A percentile compares a stretch with the other conserved stretches of the same genome.
Conservation (phyloP, 2,888 invertebrate genomes). For the Anticlea derivata region DNA sequence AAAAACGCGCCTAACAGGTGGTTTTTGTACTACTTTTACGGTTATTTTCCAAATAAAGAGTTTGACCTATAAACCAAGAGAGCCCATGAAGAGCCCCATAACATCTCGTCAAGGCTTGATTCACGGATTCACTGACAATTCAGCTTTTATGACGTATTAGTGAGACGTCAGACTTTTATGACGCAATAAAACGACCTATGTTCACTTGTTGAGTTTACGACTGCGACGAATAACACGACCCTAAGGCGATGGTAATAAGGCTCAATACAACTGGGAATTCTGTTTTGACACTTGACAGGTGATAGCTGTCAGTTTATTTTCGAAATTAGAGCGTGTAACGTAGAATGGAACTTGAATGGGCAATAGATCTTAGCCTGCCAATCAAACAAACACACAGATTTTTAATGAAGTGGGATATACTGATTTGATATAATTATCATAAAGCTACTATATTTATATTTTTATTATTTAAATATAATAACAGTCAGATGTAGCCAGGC, state of each 20-base stretch:
- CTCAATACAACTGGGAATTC: slow-evolving; percentile 1
- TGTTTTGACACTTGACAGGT: slow-evolving; percentile 29
- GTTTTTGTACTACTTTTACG: slow-evolving; percentile 47
- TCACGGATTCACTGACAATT: slow-evolving; percentile 44
- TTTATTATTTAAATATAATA: not conserved
- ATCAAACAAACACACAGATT: slow-evolving; percentile 18
- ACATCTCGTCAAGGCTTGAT: slow-evolving; percentile 47
- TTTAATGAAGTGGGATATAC: slow-evolving; percentile 9
- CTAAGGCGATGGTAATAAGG: slow-evolving; percentile 18
- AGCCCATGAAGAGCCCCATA: slow-evolving; percentile 36
- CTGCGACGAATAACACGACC: slow-evolving; percentile 40
- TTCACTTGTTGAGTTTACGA: slow-evolving; percentile 74
- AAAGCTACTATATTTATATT: not conserved
- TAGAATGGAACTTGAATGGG: slow-evolving; percentile 20
- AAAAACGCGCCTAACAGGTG: slow-evolving; percentile 37
- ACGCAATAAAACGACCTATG: slow-evolving; percentile 71
- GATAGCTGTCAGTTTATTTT: slow-evolving; percentile 26
- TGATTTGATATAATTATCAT: slow-evolving; percentile 4
- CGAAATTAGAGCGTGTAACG: slow-evolving; percentile 27
- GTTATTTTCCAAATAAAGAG: slow-evolving; percentile 57
- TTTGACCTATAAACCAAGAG: slow-evolving; percentile 47
- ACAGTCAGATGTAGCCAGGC: not conserved
- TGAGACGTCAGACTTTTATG: slow-evolving; percentile 73
- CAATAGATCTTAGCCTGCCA: slow-evolving; percentile 20
- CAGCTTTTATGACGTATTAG: slow-evolving; percentile 74